These are phyloP conservation scores for Xyliphius kryptos DNA, from an alignment of 2,113 vertebrate species.

Conservation along the genomic window DNA sequence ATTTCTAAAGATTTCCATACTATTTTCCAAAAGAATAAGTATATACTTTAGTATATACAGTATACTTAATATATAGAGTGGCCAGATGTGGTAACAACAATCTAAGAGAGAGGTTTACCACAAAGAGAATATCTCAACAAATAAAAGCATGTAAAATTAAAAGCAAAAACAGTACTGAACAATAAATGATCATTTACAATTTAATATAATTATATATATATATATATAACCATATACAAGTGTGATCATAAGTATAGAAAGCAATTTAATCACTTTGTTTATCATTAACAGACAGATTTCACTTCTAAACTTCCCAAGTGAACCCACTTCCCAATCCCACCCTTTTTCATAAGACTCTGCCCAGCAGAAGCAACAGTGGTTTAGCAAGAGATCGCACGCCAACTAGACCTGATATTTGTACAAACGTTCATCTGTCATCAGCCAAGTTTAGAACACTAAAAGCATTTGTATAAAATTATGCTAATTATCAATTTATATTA, in stretches of 20 bases:
- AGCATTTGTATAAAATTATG: no score
- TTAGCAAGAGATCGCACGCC: no score
- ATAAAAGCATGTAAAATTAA: constrained; percentile 43
- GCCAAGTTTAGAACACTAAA: no score
- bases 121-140: constrained; percentile 31
- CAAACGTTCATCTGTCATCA: no score
- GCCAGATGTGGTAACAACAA: constrained; percentile 46
- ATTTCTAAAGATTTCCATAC: constrained; percentile 35
- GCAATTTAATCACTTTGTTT: constrained; percentile 77
- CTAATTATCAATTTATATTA: no score
- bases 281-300: constrained; percentile 49
- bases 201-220: no score
- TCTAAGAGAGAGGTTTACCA: constrained; percentile 31
- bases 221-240: no score
- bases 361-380: no score
- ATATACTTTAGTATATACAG: no score
- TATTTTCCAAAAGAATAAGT: constrained; percentile 38
- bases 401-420: no score
- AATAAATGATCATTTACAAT: constrained; percentile 42
- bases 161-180: constrained; percentile 49
- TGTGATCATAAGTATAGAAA: constrained; percentile 56
- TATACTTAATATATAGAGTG: constrained; percentile 48
- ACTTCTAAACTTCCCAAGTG: constrained; percentile 33
- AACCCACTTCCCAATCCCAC: no score
- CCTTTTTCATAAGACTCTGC: no score